Conservation (phyloP, 2,113 vertebrate genomes). For the Brachypteracias leptosomus region DNA sequence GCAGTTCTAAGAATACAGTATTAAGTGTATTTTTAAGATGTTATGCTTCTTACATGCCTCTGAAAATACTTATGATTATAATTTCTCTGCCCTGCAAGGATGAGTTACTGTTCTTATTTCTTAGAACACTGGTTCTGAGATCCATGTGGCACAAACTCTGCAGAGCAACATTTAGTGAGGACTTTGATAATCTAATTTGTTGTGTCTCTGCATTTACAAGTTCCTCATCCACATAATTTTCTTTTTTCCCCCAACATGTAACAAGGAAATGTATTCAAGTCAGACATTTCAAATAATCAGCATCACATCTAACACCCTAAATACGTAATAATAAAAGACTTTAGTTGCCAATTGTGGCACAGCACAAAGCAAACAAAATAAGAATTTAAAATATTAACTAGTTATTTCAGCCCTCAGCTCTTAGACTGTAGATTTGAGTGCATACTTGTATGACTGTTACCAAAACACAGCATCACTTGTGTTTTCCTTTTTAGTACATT, state of each 20-base stretch:
- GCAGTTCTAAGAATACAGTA: background rate
- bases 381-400: background rate
- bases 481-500: background rate
- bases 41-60: background rate
- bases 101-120: background rate
- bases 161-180: background rate
- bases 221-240: background rate
- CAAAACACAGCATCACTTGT: background rate
- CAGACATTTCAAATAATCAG: background rate
- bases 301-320: background rate
- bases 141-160: background rate
- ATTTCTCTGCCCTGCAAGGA: background rate
- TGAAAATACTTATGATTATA: background rate
- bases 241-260: background rate
- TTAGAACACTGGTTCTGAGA: background rate
- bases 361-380: background rate
- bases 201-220: background rate
- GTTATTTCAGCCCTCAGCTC: background rate
- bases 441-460: background rate
- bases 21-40: background rate
- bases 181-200: background rate
- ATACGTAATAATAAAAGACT: background rate
- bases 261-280: background rate
- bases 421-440: background rate
- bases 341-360: background rate